These are phyloP conservation scores for Acronicta alni DNA, from an alignment of 2,888 invertebrate genomes.

Conservation along the genomic window DNA sequence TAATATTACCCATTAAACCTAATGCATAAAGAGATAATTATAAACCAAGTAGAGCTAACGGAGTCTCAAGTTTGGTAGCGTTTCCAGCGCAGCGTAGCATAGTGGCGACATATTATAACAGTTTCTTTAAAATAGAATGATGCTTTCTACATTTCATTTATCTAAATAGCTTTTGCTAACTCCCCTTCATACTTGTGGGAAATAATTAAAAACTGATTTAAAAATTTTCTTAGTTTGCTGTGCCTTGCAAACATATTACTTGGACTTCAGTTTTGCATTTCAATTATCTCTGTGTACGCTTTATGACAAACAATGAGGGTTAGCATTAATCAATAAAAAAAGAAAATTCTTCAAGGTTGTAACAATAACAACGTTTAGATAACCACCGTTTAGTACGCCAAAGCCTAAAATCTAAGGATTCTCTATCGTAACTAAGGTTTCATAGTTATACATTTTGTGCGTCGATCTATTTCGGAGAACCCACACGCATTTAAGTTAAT, in stretches of 20 bases:
- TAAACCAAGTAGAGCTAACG: not conserved
- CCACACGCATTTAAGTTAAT: conserved; percentile 42
- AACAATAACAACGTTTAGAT: not conserved
- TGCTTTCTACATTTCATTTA: not conserved
- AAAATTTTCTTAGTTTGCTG: too few relatives aligned
- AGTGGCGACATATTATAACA: not conserved
- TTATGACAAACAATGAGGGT: too few relatives aligned
- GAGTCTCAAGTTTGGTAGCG: not conserved
- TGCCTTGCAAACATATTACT: too few relatives aligned
- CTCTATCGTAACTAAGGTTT: conserved; percentile 32
- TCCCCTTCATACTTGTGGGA: too few relatives aligned
- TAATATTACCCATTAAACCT: too few relatives aligned
- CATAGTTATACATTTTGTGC: conserved; percentile 17
- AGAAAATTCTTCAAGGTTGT: too few relatives aligned
- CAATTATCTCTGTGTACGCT: too few relatives aligned
- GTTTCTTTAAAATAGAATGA: not conserved
- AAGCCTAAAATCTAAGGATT: conserved; percentile 26
- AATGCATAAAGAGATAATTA: too few relatives aligned
- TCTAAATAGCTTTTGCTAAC: not conserved
- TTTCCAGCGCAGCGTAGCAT: not conserved
- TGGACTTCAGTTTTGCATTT: too few relatives aligned
- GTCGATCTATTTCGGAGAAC: conserved; percentile 22
- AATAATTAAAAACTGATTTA: too few relatives aligned
- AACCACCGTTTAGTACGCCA: conserved; percentile 17
- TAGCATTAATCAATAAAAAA: too few relatives aligned